A percentile compares a stretch with the other conserved stretches of the same genome.
phyloP scores from a whole-genome alignment of 2,113 vertebrate species.

The Excalfactoria chinensis region DNA sequence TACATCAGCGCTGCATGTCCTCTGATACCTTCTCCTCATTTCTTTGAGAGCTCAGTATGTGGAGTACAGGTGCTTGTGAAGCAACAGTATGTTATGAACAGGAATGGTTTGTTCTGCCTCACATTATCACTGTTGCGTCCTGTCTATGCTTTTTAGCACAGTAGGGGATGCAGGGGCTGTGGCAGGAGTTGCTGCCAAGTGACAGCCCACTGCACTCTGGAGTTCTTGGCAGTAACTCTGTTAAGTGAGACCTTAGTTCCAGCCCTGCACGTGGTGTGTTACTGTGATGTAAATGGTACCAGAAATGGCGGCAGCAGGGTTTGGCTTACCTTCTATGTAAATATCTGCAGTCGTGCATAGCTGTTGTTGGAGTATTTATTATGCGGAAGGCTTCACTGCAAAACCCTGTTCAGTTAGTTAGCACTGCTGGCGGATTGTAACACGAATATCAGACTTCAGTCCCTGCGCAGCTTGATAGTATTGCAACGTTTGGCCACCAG shows the following conservation, averaged over 20 bases:
- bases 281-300: neutral
- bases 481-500: neutral
- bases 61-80: neutral
- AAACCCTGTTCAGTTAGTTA: neutral
- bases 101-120: neutral
- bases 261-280: neutral
- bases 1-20: accelerated
- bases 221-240: neutral
- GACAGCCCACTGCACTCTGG: neutral
- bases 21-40: neutral
- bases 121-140: neutral
- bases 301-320: neutral
- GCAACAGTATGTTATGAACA: neutral
- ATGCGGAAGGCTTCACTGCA: neutral
- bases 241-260: neutral
- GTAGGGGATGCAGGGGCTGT: neutral
- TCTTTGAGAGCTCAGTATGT: neutral
- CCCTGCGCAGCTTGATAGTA: neutral
- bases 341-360: neutral
- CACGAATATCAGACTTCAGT: neutral
- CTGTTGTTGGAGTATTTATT: neutral
- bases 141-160: neutral
- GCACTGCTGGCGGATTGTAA: neutral
- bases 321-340: neutral
- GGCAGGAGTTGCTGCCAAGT: too few relatives aligned